Evolutionary conservation across 2,888 invertebrate species (phyloP).

Genomic region (Eupithecia exiguata): DNA sequence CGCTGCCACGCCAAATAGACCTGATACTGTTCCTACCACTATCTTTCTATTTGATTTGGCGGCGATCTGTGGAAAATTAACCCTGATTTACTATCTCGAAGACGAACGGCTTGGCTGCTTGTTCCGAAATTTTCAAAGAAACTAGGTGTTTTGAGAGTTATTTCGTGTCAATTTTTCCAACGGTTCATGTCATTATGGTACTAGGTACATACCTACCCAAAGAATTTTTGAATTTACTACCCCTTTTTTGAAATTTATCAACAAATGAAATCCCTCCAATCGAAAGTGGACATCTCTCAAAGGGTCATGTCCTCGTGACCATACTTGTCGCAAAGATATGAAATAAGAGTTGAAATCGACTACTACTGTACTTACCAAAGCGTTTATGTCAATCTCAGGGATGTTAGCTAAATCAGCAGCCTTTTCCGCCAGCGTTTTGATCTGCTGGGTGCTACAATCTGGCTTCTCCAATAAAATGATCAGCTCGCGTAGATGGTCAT

Average conservation of each 20-base stretch:
- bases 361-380: constrained; percentile 58
- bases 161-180: background rate
- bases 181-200: background rate
- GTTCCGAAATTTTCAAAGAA: background rate
- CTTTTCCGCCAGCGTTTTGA: constrained; percentile 84
- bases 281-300: background rate
- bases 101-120: background rate
- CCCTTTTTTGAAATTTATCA: background rate
- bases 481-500: constrained; percentile 86
- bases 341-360: background rate
- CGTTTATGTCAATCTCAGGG: constrained; percentile 74
- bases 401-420: constrained; percentile 84
- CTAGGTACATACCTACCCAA: no score
- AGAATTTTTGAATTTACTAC: background rate
- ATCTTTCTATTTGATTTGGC: constrained; percentile 71
- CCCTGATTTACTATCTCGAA: background rate
- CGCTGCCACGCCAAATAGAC: constrained; percentile 76
- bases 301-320: background rate
- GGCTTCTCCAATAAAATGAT: constrained; percentile 82
- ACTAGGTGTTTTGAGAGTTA: background rate
- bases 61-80: constrained; percentile 52
- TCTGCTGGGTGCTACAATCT: constrained; percentile 68
- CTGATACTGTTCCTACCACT: constrained; percentile 76
- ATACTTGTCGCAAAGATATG: background rate
- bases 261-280: background rate